A percentile compares a stretch with the other conserved stretches of the same genome.
phyloP scores from a whole-genome alignment of 2,888 invertebrate genomes.

The Athalia rosae region DNA sequence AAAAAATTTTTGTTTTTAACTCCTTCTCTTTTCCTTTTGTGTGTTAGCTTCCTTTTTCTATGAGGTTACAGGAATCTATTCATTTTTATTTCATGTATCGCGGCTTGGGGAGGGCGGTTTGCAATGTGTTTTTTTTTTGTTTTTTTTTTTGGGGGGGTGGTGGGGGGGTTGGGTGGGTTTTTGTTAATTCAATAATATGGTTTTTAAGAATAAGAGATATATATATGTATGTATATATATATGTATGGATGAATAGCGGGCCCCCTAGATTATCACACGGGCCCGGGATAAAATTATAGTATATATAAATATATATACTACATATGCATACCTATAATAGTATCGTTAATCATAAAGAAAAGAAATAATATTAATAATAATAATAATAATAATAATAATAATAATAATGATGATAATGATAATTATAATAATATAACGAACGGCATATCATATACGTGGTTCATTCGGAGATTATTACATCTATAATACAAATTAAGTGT shows the following conservation, averaged over 20 bases:
- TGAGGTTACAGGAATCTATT: neutral
- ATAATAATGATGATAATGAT: too few relatives aligned
- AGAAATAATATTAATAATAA: conserved; percentile 47
- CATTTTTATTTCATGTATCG: neutral
- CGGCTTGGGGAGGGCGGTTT: neutral
- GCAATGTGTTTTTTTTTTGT: too few relatives aligned
- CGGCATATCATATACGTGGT: too few relatives aligned
- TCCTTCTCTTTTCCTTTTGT: conserved; percentile 8
- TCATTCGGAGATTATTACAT: too few relatives aligned
- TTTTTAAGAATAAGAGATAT: conserved; percentile 53
- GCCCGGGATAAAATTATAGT: conserved; percentile 57
- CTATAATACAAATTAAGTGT: too few relatives aligned
- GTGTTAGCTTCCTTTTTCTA: neutral
- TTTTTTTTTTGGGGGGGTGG: neutral
- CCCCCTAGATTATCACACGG: conserved; percentile 72
- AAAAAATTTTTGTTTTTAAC: neutral
- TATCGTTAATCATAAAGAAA: conserved; percentile 49
- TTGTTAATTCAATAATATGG: neutral
- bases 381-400: too few relatives aligned
- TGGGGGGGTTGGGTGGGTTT: neutral
- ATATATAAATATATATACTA: conserved; percentile 49
- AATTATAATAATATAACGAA: too few relatives aligned
- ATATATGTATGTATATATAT: conserved; percentile 57
- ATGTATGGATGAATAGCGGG: conserved; percentile 57
- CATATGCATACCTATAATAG: conserved; percentile 43